Conservation (phyloP, 2,888 invertebrate genomes). For the Coelopa pilipes region DNA sequence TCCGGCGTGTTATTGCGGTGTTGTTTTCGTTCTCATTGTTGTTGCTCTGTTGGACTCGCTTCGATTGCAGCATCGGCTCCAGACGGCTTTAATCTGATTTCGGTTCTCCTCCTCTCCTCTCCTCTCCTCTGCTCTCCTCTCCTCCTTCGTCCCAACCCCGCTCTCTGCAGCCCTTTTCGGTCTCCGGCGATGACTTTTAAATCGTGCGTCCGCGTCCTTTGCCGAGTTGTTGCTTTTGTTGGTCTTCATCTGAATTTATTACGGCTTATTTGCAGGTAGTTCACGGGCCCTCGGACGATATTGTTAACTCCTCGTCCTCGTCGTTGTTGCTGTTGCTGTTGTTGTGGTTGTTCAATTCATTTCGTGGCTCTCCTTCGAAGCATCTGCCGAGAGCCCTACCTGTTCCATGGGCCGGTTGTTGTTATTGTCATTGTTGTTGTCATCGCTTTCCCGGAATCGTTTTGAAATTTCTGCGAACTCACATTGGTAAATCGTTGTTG, state of each 20-base stretch:
- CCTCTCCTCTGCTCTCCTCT: neutral
- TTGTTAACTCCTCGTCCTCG: neutral
- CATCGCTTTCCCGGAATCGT: slow-evolving; percentile 16
- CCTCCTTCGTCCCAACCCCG: neutral
- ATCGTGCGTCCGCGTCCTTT: neutral
- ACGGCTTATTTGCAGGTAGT: neutral
- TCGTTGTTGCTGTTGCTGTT: slow-evolving; percentile 14
- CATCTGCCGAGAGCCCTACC: neutral
- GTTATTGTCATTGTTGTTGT: neutral
- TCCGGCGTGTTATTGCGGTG: neutral
- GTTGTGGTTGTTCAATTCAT: slow-evolving; percentile 2
- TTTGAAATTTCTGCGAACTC: slow-evolving; percentile 20
- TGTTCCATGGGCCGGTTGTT: neutral
- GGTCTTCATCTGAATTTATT: neutral
- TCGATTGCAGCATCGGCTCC: neutral
- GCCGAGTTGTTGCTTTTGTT: neutral
- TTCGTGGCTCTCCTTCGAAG: neutral
- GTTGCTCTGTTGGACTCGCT: neutral
- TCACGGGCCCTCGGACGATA: neutral
- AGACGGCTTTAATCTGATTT: slow-evolving; percentile 17
- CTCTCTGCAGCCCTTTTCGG: neutral
- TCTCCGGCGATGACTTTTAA: neutral
- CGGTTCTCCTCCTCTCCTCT: neutral
- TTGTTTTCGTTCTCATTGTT: neutral
- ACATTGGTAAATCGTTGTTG: neutral